phyloP scores from a whole-genome alignment of 2,888 invertebrate species.

The Synergus japonicus region DNA sequence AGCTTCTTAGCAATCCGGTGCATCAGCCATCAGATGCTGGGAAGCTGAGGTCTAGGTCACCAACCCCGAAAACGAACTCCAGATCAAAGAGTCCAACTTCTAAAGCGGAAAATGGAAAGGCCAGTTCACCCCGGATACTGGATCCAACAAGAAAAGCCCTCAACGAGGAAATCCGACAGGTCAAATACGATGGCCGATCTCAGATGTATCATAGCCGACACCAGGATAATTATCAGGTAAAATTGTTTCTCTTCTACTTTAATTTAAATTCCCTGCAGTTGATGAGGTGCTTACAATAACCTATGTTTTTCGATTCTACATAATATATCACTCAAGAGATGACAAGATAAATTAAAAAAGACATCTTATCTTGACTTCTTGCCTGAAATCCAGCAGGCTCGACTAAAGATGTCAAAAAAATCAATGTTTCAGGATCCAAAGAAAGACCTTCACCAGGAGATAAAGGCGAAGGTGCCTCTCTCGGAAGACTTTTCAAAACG shows the following conservation, averaged over 20 bases:
- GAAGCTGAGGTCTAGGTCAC: constrained; percentile 71
- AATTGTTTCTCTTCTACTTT: constrained; percentile 12
- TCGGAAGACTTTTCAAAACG: constrained; percentile 72
- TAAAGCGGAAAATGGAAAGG: constrained; percentile 56
- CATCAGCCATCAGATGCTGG: constrained; percentile 64
- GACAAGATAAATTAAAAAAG: neutral
- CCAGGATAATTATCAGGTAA: constrained; percentile 67
- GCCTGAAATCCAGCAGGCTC: neutral
- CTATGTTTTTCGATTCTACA: too few relatives aligned
- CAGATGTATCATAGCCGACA: constrained; percentile 64
- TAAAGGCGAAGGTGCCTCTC: constrained; percentile 63
- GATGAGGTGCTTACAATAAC: too few relatives aligned
- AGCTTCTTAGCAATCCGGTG: constrained; percentile 74
- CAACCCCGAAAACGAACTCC: constrained; percentile 77
- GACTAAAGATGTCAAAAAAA: neutral
- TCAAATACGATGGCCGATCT: constrained; percentile 61
- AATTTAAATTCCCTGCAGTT: neutral
- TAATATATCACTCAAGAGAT: too few relatives aligned
- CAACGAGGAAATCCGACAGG: constrained; percentile 62
- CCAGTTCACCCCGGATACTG: constrained; percentile 48
- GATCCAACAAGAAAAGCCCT: constrained; percentile 58
- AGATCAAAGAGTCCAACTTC: constrained; percentile 65
- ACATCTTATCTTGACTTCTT: too few relatives aligned
- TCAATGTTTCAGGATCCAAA: constrained; percentile 64
- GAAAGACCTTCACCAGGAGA: constrained; percentile 67